A percentile compares a stretch with the other conserved stretches of the same genome.
Evolutionary conservation across 2,113 vertebrate species (phyloP).

Genomic region (Chiloscyllium plagiosum): DNA sequence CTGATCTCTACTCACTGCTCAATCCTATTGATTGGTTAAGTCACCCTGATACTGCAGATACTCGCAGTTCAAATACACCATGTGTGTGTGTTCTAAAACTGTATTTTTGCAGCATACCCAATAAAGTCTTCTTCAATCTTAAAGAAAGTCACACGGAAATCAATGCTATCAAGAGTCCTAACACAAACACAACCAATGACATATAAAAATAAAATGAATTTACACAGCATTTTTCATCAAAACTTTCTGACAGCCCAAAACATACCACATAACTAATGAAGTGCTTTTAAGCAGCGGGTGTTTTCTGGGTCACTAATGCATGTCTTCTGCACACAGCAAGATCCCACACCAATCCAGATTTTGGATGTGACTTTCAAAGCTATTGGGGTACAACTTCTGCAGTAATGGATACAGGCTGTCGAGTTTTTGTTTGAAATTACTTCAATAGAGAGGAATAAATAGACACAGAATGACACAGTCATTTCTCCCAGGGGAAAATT

Average conservation of each 20-base stretch:
- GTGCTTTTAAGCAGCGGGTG: not conserved
- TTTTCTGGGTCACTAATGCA: too few relatives aligned
- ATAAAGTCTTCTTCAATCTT: not conserved
- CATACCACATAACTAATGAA: not conserved
- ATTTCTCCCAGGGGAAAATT: too few relatives aligned
- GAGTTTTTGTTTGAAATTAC: not conserved
- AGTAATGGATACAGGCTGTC: not conserved
- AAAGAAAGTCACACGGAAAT: not conserved
- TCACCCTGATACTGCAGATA: not conserved
- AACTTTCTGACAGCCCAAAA: too few relatives aligned
- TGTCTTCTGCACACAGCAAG: not conserved
- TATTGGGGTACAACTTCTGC: not conserved
- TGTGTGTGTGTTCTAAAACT: not conserved
- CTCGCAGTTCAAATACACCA: not conserved
- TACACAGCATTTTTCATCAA: not conserved
- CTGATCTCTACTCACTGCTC: not conserved
- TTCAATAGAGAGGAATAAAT: not conserved
- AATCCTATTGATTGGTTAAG: not conserved
- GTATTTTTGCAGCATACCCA: not conserved
- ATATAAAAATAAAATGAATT: not conserved
- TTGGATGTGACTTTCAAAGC: not conserved
- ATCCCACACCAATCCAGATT: not conserved
- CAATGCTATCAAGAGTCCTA: not conserved
- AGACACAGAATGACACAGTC: not conserved
- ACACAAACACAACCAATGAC: not conserved